A percentile compares a stretch with the other conserved stretches of the same genome.
Conservation (phyloP, 2,113 vertebrate genomes). For the Chloroceryle aenea region DNA sequence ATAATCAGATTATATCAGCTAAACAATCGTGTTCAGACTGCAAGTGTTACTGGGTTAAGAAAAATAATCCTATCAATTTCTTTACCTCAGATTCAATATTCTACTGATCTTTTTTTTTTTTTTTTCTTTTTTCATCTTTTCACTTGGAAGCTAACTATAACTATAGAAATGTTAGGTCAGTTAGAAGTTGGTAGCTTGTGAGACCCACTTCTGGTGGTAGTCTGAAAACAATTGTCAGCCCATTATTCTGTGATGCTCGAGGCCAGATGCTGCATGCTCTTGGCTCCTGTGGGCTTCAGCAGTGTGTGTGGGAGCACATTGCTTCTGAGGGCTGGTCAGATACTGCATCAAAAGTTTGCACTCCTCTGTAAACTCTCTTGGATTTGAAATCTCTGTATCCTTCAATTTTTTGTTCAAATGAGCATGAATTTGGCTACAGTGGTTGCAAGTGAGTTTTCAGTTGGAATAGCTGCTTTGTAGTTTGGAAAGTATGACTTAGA, state of each 20-base stretch:
- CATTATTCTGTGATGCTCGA: neutral
- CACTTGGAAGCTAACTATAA: neutral
- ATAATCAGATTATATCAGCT: neutral
- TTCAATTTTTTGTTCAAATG: neutral
- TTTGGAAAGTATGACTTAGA: neutral
- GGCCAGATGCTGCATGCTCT: accelerated
- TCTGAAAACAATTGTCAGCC: neutral
- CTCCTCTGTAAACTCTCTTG: neutral
- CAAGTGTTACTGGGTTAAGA: neutral
- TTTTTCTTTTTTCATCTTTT: neutral
- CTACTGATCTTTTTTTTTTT: neutral
- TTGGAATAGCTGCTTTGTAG: neutral
- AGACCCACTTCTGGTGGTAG: neutral
- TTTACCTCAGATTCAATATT: neutral
- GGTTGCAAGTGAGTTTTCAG: neutral
- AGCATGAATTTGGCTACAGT: neutral
- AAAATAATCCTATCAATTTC: neutral
- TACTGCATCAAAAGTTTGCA: neutral
- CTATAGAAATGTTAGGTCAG: neutral
- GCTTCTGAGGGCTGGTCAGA: neutral
- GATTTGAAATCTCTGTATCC: neutral
- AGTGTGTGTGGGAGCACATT: neutral
- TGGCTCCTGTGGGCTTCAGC: neutral
- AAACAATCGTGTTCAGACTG: neutral
- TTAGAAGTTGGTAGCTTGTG: neutral